These are phyloP conservation scores for Rhopalosiphum maidis DNA, from an alignment of 1,140 invertebrate genomes.

Conservation along the genomic window DNA sequence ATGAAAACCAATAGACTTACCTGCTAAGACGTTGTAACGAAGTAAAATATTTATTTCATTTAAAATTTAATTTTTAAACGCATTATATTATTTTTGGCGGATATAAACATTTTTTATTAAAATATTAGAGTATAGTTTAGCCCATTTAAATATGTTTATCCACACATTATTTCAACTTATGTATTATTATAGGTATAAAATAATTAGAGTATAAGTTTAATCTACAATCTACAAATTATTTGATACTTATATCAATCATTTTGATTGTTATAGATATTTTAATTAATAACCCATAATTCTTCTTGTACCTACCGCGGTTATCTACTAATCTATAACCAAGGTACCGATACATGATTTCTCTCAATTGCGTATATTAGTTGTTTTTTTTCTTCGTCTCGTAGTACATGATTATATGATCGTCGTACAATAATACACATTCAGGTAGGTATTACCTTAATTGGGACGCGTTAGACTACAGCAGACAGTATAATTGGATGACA, in stretches of 20 bases:
- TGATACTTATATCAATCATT: no score
- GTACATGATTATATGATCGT: background rate
- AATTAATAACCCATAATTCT: background rate
- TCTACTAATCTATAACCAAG: background rate
- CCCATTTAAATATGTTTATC: no score
- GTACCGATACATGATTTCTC: background rate
- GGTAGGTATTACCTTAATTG: conserved; percentile 45
- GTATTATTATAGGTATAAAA: no score
- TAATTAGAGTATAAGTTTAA: no score
- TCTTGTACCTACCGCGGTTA: background rate
- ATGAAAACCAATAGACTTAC: no score
- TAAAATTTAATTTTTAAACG: background rate
- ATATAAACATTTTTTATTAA: no score
- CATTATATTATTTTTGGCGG: background rate
- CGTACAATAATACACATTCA: background rate
- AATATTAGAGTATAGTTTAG: no score
- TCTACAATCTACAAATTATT: no score
- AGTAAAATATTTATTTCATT: background rate
- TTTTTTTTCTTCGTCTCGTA: background rate
- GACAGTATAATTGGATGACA: conserved; percentile 51
- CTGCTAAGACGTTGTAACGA: background rate
- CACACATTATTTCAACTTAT: no score
- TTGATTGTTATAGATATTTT: no score
- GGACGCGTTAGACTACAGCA: background rate
- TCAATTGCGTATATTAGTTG: background rate